Evolutionary conservation across 2,797 vertebrate genomes (phyloP).

Genomic region (Esox lucius): DNA sequence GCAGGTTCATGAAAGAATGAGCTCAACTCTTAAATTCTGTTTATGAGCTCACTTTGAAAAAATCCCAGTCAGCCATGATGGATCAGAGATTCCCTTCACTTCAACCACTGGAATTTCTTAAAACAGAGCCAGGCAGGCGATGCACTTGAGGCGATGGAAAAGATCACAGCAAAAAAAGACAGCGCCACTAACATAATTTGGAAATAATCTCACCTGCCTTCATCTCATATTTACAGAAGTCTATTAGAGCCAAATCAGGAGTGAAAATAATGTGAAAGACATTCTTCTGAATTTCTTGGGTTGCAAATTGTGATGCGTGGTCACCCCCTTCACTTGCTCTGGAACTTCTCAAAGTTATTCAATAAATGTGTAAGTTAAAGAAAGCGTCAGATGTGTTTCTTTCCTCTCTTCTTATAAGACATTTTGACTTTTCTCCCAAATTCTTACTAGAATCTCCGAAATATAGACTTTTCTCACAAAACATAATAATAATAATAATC

Average conservation of each 20-base stretch:
- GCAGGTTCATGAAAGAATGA: conserved; percentile 30
- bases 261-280: not conserved
- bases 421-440: too few relatives aligned
- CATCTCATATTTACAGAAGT: not conserved
- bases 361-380: too few relatives aligned
- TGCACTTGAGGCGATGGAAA: not conserved
- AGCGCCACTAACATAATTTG: not conserved
- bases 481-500: not conserved
- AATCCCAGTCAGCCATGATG: conserved; percentile 24
- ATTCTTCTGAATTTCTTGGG: not conserved
- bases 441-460: too few relatives aligned
- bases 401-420: too few relatives aligned
- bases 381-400: too few relatives aligned
- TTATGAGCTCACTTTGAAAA: conserved; percentile 39
- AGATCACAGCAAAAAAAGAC: not conserved
- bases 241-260: not conserved
- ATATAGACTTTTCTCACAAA: too few relatives aligned
- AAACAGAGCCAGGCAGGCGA: not conserved
- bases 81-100: conserved; percentile 29
- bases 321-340: too few relatives aligned
- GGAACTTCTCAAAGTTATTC: too few relatives aligned
- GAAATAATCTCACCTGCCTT: not conserved
- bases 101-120: conserved; percentile 8
- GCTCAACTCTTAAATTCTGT: conserved; percentile 45
- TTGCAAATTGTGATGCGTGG: too few relatives aligned